phyloP scores from a whole-genome alignment of 2,797 vertebrate genomes.

The Heliangelus exortis region DNA sequence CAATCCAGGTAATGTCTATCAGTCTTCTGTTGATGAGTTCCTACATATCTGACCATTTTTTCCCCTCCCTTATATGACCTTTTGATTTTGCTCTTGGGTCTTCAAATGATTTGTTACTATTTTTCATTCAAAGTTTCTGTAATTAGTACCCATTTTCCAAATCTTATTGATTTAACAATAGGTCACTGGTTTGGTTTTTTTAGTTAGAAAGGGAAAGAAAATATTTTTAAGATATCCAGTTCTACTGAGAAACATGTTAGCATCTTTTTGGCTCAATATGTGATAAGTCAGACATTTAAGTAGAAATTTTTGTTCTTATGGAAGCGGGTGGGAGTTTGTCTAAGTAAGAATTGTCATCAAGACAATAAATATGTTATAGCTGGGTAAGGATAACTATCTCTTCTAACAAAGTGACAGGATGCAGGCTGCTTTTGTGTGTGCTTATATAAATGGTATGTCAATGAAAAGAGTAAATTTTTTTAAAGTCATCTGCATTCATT shows the following conservation, averaged over 20 bases:
- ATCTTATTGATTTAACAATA: neutral
- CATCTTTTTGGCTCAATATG: neutral
- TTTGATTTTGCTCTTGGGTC: rapidly evolving
- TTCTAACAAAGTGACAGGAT: neutral
- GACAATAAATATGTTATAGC: neutral
- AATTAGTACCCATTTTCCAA: neutral
- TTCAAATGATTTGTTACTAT: neutral
- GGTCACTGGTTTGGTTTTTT: rapidly evolving
- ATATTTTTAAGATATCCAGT: neutral
- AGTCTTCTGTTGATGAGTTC: rapidly evolving
- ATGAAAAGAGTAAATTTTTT: neutral
- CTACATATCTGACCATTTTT: neutral
- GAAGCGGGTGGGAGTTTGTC: neutral
- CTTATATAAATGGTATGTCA: neutral
- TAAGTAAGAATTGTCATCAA: neutral
- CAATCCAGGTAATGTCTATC: neutral
- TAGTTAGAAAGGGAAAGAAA: neutral
- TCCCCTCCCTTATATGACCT: neutral
- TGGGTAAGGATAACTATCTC: neutral
- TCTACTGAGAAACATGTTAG: neutral
- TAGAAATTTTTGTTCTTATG: neutral
- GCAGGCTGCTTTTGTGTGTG: neutral
- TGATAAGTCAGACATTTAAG: neutral
- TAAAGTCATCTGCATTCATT: neutral
- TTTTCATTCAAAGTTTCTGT: neutral